Evolutionary conservation across 2,888 invertebrate genomes (phyloP).

Genomic region (Nysson spinosus): DNA sequence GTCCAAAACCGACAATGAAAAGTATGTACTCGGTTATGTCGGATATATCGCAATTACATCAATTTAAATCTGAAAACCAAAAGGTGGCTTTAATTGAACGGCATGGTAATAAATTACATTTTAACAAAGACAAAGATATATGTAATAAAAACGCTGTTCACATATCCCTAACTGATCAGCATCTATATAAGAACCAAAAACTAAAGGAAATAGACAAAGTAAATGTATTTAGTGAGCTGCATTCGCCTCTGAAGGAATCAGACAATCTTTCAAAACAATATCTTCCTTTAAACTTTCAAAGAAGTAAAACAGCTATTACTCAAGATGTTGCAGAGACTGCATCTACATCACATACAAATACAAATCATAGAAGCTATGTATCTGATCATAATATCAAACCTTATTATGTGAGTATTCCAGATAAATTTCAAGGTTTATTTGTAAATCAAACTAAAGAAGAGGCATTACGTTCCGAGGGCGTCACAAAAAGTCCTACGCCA

Average conservation of each 20-base stretch:
- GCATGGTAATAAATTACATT: constrained; percentile 5
- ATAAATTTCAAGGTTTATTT: too few relatives aligned
- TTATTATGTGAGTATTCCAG: too few relatives aligned
- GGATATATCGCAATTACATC: constrained; percentile 3
- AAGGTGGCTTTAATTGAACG: too few relatives aligned
- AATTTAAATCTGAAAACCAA: too few relatives aligned
- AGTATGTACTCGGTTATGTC: not conserved
- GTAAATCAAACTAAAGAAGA: too few relatives aligned
- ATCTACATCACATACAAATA: not conserved
- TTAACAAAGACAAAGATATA: not conserved
- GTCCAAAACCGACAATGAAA: not conserved
- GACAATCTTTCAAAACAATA: constrained; percentile 50
- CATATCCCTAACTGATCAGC: not conserved
- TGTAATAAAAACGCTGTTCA: not conserved
- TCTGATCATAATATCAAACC: too few relatives aligned
- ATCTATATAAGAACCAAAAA: not conserved
- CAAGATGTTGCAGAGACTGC: not conserved
- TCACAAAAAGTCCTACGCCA: too few relatives aligned
- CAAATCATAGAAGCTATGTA: too few relatives aligned
- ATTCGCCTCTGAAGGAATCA: constrained; percentile 51
- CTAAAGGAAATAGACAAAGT: constrained; percentile 7
- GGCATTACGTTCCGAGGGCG: too few relatives aligned
- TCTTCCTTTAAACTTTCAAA: constrained; percentile 5
- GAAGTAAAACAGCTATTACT: not conserved
- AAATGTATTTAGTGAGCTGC: constrained; percentile 42